Percentiles rank a stretch among this genome's conserved stretches.
Conservation (phyloP, 1,140 invertebrate species). For the Drosophila novamexicana region DNA sequence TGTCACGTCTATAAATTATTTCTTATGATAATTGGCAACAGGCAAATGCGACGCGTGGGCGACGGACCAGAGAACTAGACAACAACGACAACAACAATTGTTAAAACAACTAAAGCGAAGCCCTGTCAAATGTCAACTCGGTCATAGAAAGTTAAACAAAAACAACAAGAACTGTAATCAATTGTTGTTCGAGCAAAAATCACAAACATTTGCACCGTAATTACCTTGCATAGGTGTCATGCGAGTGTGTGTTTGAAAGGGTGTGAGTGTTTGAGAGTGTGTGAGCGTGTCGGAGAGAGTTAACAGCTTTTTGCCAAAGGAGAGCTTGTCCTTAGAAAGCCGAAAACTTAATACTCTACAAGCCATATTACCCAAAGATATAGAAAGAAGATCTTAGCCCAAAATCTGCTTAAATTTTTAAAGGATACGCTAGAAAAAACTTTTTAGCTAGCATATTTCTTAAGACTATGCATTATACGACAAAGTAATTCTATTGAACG, state of each 20-base stretch:
- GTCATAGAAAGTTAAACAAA: constrained; percentile 31
- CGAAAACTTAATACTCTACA: constrained; percentile 9
- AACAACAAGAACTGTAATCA: constrained; percentile 66
- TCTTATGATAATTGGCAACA: constrained; percentile 71
- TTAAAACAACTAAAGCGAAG: constrained; percentile 31
- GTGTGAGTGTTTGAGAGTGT: constrained; percentile 20
- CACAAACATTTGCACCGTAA: constrained; percentile 74
- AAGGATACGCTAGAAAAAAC: too few relatives aligned
- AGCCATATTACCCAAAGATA: background rate
- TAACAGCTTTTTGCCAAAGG: constrained; percentile 53
- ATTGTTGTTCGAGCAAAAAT: constrained; percentile 76
- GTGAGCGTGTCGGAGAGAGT: constrained; percentile 16
- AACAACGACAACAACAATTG: constrained; percentile 44
- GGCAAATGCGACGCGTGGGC: constrained; percentile 52
- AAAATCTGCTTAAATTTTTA: too few relatives aligned
- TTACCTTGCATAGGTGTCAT: constrained; percentile 62
- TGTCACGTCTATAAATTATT: constrained; percentile 64
- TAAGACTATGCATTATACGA: too few relatives aligned
- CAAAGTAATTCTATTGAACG: too few relatives aligned
- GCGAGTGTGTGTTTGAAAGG: background rate
- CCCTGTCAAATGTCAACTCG: constrained; percentile 34
- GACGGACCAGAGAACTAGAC: background rate
- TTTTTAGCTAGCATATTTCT: too few relatives aligned
- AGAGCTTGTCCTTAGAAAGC: background rate
- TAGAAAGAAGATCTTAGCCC: background rate